Conservation (phyloP, 2,113 vertebrate species). For the Ptilonorhynchus violaceus region DNA sequence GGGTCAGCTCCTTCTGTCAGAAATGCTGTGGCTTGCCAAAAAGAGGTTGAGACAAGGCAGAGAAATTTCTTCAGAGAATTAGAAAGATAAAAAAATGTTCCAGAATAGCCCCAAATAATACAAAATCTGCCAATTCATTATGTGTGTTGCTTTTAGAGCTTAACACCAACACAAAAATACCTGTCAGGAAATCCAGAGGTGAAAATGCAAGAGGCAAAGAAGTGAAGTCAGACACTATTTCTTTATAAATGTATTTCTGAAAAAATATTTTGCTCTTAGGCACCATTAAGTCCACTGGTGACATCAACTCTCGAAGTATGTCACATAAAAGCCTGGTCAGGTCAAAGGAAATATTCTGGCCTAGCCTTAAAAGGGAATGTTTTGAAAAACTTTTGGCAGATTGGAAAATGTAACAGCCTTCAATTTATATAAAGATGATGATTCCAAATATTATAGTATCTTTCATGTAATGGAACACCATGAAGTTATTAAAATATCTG, state of each 20-base stretch:
- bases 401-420: neutral
- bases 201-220: neutral
- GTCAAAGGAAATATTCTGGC: neutral
- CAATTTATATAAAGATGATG: neutral
- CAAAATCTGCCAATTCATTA: neutral
- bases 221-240: neutral
- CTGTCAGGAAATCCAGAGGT: neutral
- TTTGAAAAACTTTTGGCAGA: neutral
- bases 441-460: neutral
- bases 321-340: neutral
- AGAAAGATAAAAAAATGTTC: neutral
- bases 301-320: neutral
- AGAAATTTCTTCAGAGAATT: neutral
- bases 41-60: neutral
- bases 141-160: neutral
- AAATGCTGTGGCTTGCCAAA: neutral
- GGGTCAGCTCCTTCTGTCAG: neutral
- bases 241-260: neutral
- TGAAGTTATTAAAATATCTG: neutral
- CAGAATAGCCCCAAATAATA: neutral
- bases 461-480: neutral
- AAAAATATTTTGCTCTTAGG: neutral
- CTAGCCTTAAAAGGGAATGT: neutral
- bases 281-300: neutral
- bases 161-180: neutral